phyloP scores from a whole-genome alignment of 1,140 invertebrate species.

The Colletes gigas region DNA sequence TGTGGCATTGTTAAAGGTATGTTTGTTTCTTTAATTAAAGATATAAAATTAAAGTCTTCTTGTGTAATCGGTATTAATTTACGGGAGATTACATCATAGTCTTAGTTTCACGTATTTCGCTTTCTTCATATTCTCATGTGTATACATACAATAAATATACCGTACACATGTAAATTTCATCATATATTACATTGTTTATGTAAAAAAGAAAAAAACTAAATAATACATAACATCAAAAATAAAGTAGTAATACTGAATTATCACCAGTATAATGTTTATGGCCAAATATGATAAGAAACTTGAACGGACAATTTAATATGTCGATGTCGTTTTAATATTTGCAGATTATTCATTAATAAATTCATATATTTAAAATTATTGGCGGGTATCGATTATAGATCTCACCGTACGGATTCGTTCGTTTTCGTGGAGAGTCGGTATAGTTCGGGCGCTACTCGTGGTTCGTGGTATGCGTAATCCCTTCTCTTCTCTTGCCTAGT shows the following conservation, averaged over 20 bases:
- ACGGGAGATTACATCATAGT: neutral
- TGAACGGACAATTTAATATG: too few relatives aligned
- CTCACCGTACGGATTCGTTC: constrained; percentile 4
- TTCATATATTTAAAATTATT: neutral
- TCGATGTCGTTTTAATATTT: too few relatives aligned
- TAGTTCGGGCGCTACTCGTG: neutral
- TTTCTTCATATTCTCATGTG: neutral
- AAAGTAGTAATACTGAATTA: neutral
- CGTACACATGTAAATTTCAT: constrained; percentile 2
- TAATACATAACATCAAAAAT: constrained; percentile 2
- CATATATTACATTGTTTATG: constrained; percentile 9
- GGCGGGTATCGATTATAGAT: constrained; percentile 16
- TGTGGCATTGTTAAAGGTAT: neutral
- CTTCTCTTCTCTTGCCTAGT: neutral
- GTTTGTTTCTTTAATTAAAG: neutral
- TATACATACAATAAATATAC: neutral
- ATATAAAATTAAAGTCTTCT: neutral
- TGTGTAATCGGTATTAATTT: neutral
- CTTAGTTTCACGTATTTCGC: neutral
- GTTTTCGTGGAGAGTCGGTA: constrained; percentile 13
- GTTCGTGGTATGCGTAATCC: neutral
- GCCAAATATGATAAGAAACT: too few relatives aligned
- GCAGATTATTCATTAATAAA: too few relatives aligned
- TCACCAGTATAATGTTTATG: neutral
- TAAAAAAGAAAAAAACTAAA: constrained; percentile 22